A percentile compares a stretch with the other conserved stretches of the same genome.
These are phyloP conservation scores for Plumapathes pennacea DNA, from an alignment of 92 coral and sea anemone genomes.

Conservation along the genomic window DNA sequence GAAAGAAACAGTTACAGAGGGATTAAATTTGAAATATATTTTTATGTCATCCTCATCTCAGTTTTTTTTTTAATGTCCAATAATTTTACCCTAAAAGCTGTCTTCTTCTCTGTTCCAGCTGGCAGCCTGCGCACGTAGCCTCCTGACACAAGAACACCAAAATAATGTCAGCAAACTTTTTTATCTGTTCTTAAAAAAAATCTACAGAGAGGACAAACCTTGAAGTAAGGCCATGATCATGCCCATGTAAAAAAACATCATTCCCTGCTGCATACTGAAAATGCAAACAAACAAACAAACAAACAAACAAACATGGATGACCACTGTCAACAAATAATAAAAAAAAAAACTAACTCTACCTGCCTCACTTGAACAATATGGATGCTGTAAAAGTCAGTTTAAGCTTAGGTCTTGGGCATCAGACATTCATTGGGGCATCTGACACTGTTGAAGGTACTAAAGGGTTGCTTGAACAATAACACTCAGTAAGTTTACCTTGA, in stretches of 20 bases:
- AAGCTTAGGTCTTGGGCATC: too few species aligned
- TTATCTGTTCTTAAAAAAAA: not conserved
- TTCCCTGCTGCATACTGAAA: constrained; percentile 96
- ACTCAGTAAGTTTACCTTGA: constrained; percentile 77
- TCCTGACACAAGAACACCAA: constrained; percentile 34
- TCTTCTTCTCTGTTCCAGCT: constrained; percentile 86
- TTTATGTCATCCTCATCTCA: not conserved
- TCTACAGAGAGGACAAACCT: constrained; percentile 31
- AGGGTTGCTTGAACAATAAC: too few species aligned
- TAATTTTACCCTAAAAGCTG: constrained; percentile 69
- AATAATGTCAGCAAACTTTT: not conserved
- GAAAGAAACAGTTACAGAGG: not conserved
- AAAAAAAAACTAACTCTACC: too few species aligned
- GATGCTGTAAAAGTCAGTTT: too few species aligned
- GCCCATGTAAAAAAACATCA: constrained; percentile 94
- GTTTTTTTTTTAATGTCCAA: not conserved
- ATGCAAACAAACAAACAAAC: not conserved
- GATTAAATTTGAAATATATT: not conserved
- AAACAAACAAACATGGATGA: not conserved
- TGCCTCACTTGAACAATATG: too few species aligned
- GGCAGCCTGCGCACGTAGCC: constrained; percentile 89
- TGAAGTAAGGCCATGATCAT: constrained; percentile 89
- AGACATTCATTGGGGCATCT: too few species aligned
- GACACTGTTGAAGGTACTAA: too few species aligned
- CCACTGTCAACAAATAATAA: too few species aligned